Conservation (phyloP, 2,113 vertebrate genomes). For the Gopherus evgoodei region DNA sequence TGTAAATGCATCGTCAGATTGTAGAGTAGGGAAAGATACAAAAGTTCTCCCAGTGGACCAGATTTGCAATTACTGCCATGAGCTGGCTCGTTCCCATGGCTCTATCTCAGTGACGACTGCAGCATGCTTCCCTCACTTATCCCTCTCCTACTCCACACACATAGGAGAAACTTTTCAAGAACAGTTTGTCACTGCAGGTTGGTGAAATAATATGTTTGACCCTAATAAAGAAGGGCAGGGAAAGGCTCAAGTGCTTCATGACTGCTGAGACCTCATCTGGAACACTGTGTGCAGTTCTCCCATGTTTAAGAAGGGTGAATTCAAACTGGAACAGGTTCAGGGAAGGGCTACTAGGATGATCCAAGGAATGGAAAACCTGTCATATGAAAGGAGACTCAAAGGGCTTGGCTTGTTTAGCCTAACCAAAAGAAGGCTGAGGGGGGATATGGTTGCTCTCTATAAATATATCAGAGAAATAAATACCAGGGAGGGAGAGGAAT, state of each 20-base stretch:
- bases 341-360: too few relatives aligned
- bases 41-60: fast-evolving
- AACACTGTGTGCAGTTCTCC: too few relatives aligned
- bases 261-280: too few relatives aligned
- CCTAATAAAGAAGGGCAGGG: neutral
- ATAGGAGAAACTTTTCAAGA: neutral
- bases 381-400: too few relatives aligned
- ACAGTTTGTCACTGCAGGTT: neutral
- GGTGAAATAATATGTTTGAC: fast-evolving
- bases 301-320: too few relatives aligned
- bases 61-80: neutral
- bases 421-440: too few relatives aligned
- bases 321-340: too few relatives aligned
- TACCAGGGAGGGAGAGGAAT: too few relatives aligned
- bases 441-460: too few relatives aligned
- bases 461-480: too few relatives aligned
- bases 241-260: neutral
- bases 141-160: fast-evolving
- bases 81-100: neutral
- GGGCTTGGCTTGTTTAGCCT: too few relatives aligned
- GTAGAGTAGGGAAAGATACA: neutral
- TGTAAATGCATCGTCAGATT: neutral
- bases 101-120: neutral
- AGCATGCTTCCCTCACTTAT: neutral
- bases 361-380: too few relatives aligned